phyloP scores from a whole-genome alignment of 2,797 vertebrate genomes.

The Ceryle rudis region DNA sequence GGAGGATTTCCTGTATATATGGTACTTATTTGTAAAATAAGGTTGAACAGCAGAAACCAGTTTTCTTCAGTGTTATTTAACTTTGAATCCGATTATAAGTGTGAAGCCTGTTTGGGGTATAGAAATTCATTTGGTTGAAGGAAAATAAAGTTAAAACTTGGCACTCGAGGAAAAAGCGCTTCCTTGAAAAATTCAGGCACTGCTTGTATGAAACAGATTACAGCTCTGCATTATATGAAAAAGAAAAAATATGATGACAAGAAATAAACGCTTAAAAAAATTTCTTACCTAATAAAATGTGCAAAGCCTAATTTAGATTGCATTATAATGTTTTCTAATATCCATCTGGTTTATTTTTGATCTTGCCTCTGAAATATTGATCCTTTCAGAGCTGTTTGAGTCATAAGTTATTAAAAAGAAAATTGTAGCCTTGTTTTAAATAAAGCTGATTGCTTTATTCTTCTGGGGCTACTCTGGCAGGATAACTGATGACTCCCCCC shows the following conservation, averaged over 20 bases:
- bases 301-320: constrained; percentile 15
- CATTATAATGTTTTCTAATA: constrained; percentile 34
- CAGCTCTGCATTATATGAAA: not conserved
- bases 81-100: not conserved
- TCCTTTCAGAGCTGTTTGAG: constrained; percentile 19
- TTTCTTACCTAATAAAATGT: constrained; percentile 43
- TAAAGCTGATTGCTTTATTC: not conserved
- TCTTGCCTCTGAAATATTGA: constrained; percentile 40
- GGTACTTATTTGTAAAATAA: not conserved
- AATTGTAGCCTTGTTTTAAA: not conserved
- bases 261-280: not conserved
- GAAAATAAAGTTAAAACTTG: not conserved
- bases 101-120: not conserved
- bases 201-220: not conserved
- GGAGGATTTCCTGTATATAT: not conserved
- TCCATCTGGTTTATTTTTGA: constrained; percentile 11
- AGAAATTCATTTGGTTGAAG: not conserved
- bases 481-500: not conserved
- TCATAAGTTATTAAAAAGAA: constrained; percentile 16
- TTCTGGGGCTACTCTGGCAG: not conserved
- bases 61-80: not conserved
- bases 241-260: not conserved
- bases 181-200: not conserved
- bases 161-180: not conserved
- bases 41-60: not conserved